phyloP scores from a whole-genome alignment of 2,888 invertebrate genomes.

The Cyclophora albipunctata region DNA sequence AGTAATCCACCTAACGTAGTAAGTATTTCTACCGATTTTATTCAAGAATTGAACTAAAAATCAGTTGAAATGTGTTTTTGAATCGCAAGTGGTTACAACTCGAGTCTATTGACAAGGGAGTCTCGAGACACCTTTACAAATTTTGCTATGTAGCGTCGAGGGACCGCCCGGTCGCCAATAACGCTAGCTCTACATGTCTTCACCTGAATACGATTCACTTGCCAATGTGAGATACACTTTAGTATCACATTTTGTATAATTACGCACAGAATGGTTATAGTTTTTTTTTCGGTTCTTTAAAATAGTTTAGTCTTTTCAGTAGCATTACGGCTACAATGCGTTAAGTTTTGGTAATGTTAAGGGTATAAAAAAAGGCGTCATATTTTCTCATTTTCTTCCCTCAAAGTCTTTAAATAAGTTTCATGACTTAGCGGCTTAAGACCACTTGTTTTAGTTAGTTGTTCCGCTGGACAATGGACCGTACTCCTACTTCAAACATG shows the following conservation, averaged over 20 bases:
- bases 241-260: constrained; percentile 10
- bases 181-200: constrained; percentile 27
- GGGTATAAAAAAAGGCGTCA: too few relatives aligned
- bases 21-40: too few relatives aligned
- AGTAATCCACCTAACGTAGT: too few relatives aligned
- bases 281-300: neutral
- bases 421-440: too few relatives aligned
- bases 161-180: constrained; percentile 31
- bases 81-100: constrained; percentile 26
- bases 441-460: too few relatives aligned
- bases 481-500: too few relatives aligned
- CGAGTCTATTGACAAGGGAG: constrained; percentile 21
- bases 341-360: too few relatives aligned
- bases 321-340: too few relatives aligned
- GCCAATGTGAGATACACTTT: constrained; percentile 22
- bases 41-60: too few relatives aligned
- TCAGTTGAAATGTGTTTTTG: constrained; percentile 1
- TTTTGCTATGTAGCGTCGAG: constrained; percentile 35
- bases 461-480: too few relatives aligned
- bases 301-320: neutral
- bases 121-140: constrained; percentile 39
- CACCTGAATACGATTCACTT: constrained; percentile 36
- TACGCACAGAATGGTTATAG: constrained; percentile 2
- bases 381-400: too few relatives aligned
- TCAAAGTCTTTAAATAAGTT: too few relatives aligned